Conservation (phyloP, 1,140 invertebrate species). For the Trichonephila clavipes region DNA sequence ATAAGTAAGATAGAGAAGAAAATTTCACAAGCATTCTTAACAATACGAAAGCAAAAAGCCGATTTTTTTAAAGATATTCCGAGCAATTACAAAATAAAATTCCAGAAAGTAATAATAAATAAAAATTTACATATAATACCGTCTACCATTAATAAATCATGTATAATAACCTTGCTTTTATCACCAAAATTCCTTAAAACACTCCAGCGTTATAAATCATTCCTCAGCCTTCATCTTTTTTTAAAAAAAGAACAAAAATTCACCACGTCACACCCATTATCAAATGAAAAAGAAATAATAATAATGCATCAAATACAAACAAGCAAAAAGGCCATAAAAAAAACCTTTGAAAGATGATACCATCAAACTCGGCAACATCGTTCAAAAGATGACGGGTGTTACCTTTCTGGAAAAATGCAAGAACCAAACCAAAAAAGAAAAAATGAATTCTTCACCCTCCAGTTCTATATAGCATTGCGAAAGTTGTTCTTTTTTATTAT, state of each 20-base stretch:
- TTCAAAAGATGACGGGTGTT: slow-evolving; percentile 57
- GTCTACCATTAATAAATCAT: neutral
- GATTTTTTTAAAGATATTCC: no score
- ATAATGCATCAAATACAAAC: neutral
- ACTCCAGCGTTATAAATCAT: neutral
- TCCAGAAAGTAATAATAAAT: no score
- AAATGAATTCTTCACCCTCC: neutral
- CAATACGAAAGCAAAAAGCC: no score
- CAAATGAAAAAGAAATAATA: neutral
- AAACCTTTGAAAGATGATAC: slow-evolving; percentile 10
- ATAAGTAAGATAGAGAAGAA: no score
- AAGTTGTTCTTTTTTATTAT: neutral
- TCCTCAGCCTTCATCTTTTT: neutral
- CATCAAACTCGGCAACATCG: slow-evolving; percentile 10
- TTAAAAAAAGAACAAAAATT: neutral
- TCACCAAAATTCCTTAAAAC: neutral
- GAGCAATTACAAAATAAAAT: no score
- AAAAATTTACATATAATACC: neutral
- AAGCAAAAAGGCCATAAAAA: slow-evolving; percentile 9
- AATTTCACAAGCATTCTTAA: no score
- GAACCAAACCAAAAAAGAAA: no score
- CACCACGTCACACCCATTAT: neutral
- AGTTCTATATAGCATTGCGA: neutral
- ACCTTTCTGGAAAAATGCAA: neutral
- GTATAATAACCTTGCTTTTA: neutral